Conservation (phyloP, 1,140 invertebrate genomes). For the Acromyrmex charruanus region DNA sequence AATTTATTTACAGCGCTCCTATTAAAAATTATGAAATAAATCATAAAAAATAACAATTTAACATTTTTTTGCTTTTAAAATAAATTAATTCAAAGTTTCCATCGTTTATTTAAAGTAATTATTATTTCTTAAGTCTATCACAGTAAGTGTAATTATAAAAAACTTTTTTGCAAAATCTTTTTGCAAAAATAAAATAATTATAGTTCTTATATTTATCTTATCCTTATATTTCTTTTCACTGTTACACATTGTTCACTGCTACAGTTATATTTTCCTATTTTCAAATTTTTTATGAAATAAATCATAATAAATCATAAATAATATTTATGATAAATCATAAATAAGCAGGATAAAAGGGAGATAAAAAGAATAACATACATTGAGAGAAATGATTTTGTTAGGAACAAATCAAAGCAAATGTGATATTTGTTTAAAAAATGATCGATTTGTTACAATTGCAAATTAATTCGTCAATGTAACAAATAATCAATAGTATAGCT, state of each 20-base stretch:
- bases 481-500: too few species aligned
- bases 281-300: not conserved
- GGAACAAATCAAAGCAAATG: too few species aligned
- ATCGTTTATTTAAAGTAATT: not conserved
- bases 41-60: not conserved
- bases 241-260: not conserved
- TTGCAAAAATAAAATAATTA: not conserved
- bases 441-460: too few species aligned
- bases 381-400: too few species aligned
- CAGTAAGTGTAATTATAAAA: not conserved
- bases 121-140: not conserved
- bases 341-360: not conserved
- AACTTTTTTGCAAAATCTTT: not conserved
- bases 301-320: not conserved
- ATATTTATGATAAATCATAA: too few species aligned
- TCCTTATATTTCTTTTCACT: not conserved
- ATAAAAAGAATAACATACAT: too few species aligned
- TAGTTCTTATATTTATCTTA: not conserved
- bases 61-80: not conserved
- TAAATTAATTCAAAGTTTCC: not conserved
- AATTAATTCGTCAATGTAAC: too few species aligned
- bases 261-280: not conserved
- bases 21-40: not conserved
- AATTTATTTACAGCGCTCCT: conserved; percentile 6
- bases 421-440: too few species aligned